Conservation (phyloP, 2,797 vertebrate genomes). For the Fratercula arctica region DNA sequence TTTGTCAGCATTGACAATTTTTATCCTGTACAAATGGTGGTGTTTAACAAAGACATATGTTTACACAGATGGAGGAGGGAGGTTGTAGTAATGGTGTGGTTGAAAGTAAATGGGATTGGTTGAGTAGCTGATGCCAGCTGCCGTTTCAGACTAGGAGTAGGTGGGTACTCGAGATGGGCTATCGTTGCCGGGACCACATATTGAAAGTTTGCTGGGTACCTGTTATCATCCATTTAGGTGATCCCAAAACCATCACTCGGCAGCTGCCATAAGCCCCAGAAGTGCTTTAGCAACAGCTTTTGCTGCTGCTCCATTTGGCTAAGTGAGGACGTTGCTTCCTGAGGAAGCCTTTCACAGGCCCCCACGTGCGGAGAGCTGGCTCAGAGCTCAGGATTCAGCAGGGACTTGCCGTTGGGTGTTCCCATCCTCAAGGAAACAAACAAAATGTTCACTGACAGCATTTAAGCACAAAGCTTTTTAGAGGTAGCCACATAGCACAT, state of each 20-base stretch:
- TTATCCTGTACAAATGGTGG: conserved; percentile 66
- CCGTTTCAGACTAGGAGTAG: conserved; percentile 52
- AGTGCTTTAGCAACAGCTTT: not conserved
- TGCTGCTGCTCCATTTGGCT: not conserved
- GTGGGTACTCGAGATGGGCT: conserved; percentile 34
- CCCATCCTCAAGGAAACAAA: not conserved
- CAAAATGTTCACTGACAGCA: not conserved
- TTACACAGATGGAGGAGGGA: conserved; percentile 68
- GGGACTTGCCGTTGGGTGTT: not conserved
- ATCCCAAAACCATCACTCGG: not conserved
- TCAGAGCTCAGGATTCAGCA: not conserved
- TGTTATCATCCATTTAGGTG: not conserved
- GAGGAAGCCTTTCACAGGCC: not conserved
- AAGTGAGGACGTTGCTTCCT: not conserved
- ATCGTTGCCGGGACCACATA: not conserved
- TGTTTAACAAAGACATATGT: conserved; percentile 70
- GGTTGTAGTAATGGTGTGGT: conserved; percentile 71
- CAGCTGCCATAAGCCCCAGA: not conserved
- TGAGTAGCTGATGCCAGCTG: conserved; percentile 65
- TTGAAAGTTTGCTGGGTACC: not conserved
- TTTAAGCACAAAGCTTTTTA: not conserved
- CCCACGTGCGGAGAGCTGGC: accelerated
- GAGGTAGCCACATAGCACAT: accelerated
- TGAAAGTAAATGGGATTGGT: conserved; percentile 68
- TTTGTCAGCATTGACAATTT: conserved; percentile 71